phyloP scores from a whole-genome alignment of 1,140 invertebrate species.

The Heliconius melpomene region DNA sequence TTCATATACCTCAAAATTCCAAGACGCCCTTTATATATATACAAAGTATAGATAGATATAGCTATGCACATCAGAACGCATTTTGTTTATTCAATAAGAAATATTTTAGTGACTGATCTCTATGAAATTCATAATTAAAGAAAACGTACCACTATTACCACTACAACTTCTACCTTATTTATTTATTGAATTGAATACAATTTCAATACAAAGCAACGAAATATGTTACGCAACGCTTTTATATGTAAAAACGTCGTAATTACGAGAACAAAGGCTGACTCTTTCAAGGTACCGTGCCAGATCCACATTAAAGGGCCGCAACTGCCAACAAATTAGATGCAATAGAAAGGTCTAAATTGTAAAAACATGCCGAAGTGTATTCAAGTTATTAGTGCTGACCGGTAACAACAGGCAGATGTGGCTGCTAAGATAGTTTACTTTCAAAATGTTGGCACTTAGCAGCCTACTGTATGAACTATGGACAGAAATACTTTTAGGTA shows the following conservation, averaged over 20 bases:
- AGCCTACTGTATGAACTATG: not conserved
- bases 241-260: constrained; percentile 59
- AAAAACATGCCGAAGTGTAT: constrained; percentile 63
- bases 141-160: too few species aligned
- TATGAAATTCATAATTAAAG: too few species aligned
- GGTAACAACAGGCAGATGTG: constrained; percentile 40
- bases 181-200: not conserved
- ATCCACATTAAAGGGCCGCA: constrained; percentile 72
- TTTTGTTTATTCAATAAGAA: not conserved
- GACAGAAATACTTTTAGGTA: not conserved
- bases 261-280: constrained; percentile 63
- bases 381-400: constrained; percentile 55
- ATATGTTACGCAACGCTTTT: constrained; percentile 48
- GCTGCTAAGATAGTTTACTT: constrained; percentile 44
- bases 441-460: constrained; percentile 33
- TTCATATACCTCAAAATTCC: constrained; percentile 34
- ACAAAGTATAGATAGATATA: not conserved
- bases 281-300: constrained; percentile 58
- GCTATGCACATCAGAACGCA: not conserved
- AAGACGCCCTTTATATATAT: constrained; percentile 20
- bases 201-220: not conserved
- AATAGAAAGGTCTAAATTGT: constrained; percentile 67
- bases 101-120: not conserved
- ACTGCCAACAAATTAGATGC: constrained; percentile 66
- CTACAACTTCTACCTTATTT: not conserved